Percentiles rank a stretch among this genome's conserved stretches.
Conservation (phyloP, 2,888 invertebrate genomes). For the Gymnocheta viridis region DNA sequence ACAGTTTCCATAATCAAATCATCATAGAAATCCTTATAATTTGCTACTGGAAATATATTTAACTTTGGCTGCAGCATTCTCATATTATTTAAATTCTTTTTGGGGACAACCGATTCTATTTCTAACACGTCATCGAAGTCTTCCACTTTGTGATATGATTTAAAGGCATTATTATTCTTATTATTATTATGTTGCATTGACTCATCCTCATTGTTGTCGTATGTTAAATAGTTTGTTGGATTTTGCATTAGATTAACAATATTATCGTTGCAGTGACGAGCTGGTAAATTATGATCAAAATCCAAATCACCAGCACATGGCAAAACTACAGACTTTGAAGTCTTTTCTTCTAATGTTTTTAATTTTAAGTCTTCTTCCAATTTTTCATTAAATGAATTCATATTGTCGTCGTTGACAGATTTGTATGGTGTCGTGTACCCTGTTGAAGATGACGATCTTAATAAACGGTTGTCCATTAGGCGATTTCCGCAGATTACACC, state of each 20-base stretch:
- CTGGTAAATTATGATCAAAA: constrained; percentile 6
- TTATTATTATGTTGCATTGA: neutral
- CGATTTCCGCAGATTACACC: constrained; percentile 70
- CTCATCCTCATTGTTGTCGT: constrained; percentile 20
- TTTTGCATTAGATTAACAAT: constrained; percentile 16
- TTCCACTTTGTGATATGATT: constrained; percentile 10
- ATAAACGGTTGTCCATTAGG: constrained; percentile 66
- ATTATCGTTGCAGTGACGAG: constrained; percentile 36
- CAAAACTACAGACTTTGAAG: neutral
- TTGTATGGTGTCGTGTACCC: constrained; percentile 21
- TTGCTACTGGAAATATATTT: constrained; percentile 58
- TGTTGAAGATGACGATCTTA: constrained; percentile 27
- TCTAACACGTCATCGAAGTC: constrained; percentile 40
- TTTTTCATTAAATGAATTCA: constrained; percentile 15
- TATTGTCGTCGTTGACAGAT: constrained; percentile 1
- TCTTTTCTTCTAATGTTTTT: constrained; percentile 14
- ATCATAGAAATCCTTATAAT: constrained; percentile 75
- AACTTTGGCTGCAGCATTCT: neutral
- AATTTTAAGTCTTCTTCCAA: constrained; percentile 12
- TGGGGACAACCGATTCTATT: neutral
- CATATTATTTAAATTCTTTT: neutral
- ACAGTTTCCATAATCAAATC: constrained; percentile 74
- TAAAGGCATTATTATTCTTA: neutral
- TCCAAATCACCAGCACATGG: constrained; percentile 11
- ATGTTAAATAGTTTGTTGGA: constrained; percentile 24